These are phyloP conservation scores for Steinernema carpocapsae DNA, from an alignment of 2,888 invertebrate species.

Conservation along the genomic window DNA sequence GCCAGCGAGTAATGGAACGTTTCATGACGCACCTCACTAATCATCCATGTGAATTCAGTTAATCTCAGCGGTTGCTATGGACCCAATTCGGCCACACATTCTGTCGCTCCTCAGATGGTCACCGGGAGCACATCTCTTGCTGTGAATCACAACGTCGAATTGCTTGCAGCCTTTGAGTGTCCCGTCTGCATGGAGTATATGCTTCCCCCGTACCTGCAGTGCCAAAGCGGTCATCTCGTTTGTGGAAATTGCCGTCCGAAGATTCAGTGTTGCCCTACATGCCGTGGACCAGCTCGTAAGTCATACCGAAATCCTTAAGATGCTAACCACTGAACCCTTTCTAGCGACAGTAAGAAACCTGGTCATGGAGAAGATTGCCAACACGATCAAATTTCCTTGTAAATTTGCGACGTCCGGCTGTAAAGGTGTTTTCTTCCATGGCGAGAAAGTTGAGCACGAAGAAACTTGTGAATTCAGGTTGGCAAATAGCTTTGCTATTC, in stretches of 20 bases:
- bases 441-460: constrained; percentile 98
- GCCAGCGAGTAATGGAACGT: neutral
- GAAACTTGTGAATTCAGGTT: constrained; percentile 90
- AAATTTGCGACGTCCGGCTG: constrained; percentile 96
- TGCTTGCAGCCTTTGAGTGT: constrained; percentile 71
- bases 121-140: neutral
- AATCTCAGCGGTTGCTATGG: neutral
- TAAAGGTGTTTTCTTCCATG: constrained; percentile 73
- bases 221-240: constrained; percentile 91
- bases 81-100: constrained; percentile 1
- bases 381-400: constrained; percentile 96
- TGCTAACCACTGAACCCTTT: constrained; percentile 42
- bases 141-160: constrained; percentile 38
- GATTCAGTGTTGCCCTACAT: constrained; percentile 94
- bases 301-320: constrained; percentile 36
- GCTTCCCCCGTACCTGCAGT: constrained; percentile 95
- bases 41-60: neutral
- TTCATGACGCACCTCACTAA: neutral
- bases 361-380: constrained; percentile 99
- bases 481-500: constrained; percentile 8
- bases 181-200: constrained; percentile 98
- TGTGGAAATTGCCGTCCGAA: constrained; percentile 97
- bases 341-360: constrained; percentile 91
- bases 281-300: constrained; percentile 85
- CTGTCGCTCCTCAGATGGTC: constrained; percentile 35